These are phyloP conservation scores for Pipistrellus pipistrellus DNA, from an alignment of 2,797 vertebrate species.

Conservation along the genomic window DNA sequence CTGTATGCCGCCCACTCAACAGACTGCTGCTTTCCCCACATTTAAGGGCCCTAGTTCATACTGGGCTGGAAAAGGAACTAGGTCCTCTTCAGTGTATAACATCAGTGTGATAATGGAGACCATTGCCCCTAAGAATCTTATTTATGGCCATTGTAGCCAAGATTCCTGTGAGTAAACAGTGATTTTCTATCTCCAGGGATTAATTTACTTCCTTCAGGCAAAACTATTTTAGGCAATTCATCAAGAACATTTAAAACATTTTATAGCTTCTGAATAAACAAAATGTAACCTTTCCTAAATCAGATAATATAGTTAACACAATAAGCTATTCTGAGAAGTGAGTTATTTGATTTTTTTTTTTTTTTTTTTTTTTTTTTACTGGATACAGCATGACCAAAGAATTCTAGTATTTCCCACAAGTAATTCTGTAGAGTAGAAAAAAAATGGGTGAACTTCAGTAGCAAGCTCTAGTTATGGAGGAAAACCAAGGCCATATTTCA, in stretches of 20 bases:
- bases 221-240: slow-evolving; percentile 30
- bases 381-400: slow-evolving; percentile 13
- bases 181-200: slow-evolving; percentile 48
- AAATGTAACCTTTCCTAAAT: not conserved
- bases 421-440: slow-evolving; percentile 39
- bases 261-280: not conserved
- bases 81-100: not conserved
- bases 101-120: not conserved
- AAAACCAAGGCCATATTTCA: not conserved
- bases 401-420: slow-evolving; percentile 52
- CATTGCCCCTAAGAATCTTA: not conserved
- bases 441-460: not conserved
- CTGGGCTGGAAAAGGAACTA: not conserved
- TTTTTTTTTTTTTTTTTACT: slow-evolving; percentile 74
- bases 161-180: not conserved
- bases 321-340: slow-evolving; percentile 58
- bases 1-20: not conserved
- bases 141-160: slow-evolving; percentile 34
- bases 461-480: not conserved
- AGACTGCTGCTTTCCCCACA: not conserved
- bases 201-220: slow-evolving; percentile 31
- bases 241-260: not conserved
- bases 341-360: slow-evolving; percentile 76
- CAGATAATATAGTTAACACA: not conserved
- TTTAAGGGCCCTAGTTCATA: not conserved